Evolutionary conservation across 1,140 invertebrate species (phyloP).

Genomic region (Aphaenogaster rudis): DNA sequence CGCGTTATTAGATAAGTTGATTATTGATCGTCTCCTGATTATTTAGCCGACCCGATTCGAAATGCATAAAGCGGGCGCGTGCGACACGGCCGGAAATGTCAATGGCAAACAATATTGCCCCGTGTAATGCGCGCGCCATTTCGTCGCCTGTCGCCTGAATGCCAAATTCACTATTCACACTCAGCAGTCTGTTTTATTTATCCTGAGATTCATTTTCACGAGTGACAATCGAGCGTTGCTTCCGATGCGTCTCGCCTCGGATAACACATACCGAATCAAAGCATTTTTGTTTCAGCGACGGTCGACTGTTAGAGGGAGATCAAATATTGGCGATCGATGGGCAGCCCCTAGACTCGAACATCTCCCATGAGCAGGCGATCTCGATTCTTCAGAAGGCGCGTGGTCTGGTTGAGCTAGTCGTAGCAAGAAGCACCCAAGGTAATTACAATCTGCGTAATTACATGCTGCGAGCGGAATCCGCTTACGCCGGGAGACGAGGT

Average conservation of each 20-base stretch:
- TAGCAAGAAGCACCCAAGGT: constrained; percentile 89
- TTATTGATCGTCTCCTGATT: constrained; percentile 49
- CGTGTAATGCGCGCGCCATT: constrained; percentile 40
- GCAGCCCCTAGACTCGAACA: constrained; percentile 93
- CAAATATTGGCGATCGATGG: constrained; percentile 96
- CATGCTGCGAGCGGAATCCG: not conserved
- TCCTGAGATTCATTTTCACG: not conserved
- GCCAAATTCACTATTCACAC: constrained; percentile 13
- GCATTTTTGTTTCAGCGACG: constrained; percentile 89
- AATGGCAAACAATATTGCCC: constrained; percentile 34
- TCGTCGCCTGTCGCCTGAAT: constrained; percentile 17
- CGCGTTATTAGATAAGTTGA: constrained; percentile 56
- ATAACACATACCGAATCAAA: not conserved
- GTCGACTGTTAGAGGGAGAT: constrained; percentile 93
- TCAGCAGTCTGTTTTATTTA: constrained; percentile 37
- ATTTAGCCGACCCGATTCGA: constrained; percentile 55
- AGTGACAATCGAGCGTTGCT: not conserved
- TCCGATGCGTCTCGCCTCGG: not conserved
- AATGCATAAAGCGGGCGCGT: constrained; percentile 25
- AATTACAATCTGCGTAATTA: constrained; percentile 61
- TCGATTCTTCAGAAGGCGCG: constrained; percentile 93
- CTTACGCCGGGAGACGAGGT: not conserved
- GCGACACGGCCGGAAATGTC: constrained; percentile 33
- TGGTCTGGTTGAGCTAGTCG: constrained; percentile 92
- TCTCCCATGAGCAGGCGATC: constrained; percentile 96